Base-by-base conservation (phyloP, 2,888 invertebrate species). In the Nomada ferruginata region DNA sequence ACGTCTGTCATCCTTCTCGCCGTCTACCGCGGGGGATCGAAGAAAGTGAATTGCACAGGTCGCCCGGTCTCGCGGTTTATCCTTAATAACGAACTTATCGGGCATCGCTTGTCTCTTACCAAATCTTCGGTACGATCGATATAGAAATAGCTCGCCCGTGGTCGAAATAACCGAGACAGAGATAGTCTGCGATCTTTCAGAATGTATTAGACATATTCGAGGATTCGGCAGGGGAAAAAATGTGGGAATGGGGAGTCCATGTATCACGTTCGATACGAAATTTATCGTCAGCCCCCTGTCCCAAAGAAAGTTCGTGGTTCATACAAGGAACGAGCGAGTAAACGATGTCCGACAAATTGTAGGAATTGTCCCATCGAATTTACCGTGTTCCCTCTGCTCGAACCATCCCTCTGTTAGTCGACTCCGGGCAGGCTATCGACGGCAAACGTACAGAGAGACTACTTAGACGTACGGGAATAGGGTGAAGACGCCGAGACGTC, bases 321-420 rank as follows among this genome's bases (percentile, higher is more conserved):
- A 52, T 13, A 20, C 26, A 65, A 70, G 50, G 2, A 68, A 78
- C 59, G 61, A 64, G 64, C 79, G 50, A 15, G 73, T 53, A 60
- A 69, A 76, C 61, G 63, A 76, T 81, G 83, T 71, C 47, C 44
- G 36, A 76, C 55, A 65, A 70, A 72, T 82, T 64, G 65, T 29
- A 52, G 29, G 61, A 63, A 64, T 47, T 18, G 57, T 65, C 57
- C 42, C 20, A 63, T 55, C 74, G 73, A 68, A 76, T 70, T 66
- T 66, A 64, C 75, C 55, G 18, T 63, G 53, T 36, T 61, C 50
- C 66, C 36, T 36, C 36, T 13, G 13, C 36, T 63, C 68, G 57
- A 78, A 50, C 59, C 59, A 36, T n/a, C 50, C 60, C 29, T 15
- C 44, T 65, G 50, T 55, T 47, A 59, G 44, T 11, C 26, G 47